phyloP scores from a whole-genome alignment of 2,797 vertebrate species.

The Chaetodon trifasciatus region DNA sequence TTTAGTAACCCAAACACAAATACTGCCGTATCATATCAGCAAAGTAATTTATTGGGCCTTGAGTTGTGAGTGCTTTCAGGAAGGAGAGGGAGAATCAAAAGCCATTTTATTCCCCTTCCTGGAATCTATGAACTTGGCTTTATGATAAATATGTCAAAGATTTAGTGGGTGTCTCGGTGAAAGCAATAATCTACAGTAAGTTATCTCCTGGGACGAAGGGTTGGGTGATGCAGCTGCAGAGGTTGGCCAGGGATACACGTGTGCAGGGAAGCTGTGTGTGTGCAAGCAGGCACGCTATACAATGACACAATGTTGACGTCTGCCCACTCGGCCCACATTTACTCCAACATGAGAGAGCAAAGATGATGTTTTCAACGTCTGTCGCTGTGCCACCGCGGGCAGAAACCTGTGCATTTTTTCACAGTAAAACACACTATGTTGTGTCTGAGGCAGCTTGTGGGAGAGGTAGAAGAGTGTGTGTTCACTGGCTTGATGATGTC shows the following conservation, averaged over 20 bases:
- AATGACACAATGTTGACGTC: constrained; percentile 60
- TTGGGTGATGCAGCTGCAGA: not conserved
- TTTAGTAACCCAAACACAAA: constrained; percentile 79
- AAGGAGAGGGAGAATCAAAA: constrained; percentile 39
- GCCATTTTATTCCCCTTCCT: constrained; percentile 46
- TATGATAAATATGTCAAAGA: constrained; percentile 43
- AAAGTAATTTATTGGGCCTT: constrained; percentile 63
- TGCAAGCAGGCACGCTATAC: constrained; percentile 28
- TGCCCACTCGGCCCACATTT: constrained; percentile 16
- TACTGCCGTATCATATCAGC: constrained; percentile 71
- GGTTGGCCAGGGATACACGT: constrained; percentile 21
- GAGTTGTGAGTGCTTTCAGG: constrained; percentile 43
- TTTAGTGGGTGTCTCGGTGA: constrained; percentile 18
- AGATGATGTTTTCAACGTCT: constrained; percentile 23
- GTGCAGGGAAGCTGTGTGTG: constrained; percentile 21
- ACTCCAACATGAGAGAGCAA: constrained; percentile 12
- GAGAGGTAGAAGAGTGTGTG: not conserved
- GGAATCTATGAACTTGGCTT: constrained; percentile 40
- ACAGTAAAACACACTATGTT: constrained; percentile 11
- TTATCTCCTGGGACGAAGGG: constrained; percentile 17
- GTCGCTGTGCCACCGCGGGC: not conserved
- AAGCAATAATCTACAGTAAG: not conserved
- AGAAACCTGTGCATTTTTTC: constrained; percentile 5
- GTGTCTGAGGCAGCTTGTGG: not conserved
- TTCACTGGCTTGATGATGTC: not conserved